Evolutionary conservation across 2,888 invertebrate species (phyloP).

Genomic region (Priocnemis perturbator): DNA sequence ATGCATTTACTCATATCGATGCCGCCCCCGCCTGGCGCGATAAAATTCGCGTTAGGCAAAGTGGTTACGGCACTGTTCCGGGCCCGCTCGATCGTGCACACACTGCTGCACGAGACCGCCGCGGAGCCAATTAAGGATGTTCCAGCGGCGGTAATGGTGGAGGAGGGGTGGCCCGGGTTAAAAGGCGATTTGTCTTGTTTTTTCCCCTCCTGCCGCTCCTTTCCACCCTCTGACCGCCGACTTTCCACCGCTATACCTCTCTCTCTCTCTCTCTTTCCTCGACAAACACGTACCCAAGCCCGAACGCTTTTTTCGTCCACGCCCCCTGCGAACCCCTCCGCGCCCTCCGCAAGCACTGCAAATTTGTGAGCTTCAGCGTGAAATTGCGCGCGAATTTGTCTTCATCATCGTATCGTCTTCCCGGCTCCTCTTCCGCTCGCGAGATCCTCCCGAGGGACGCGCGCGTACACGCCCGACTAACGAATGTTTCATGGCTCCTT

Average conservation of each 20-base stretch:
- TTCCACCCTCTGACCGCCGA: slow-evolving; percentile 21
- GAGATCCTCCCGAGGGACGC: no score
- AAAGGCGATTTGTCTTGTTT: slow-evolving; percentile 62
- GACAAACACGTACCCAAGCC: slow-evolving; percentile 20
- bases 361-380: slow-evolving; percentile 42
- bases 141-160: slow-evolving; percentile 21
- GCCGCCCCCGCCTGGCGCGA: slow-evolving; percentile 20
- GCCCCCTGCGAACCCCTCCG: background rate
- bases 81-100: slow-evolving; percentile 18
- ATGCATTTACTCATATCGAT: slow-evolving; percentile 54
- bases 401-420: slow-evolving; percentile 42
- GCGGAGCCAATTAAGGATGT: slow-evolving; percentile 63
- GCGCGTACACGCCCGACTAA: no score
- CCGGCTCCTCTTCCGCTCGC: slow-evolving; percentile 14
- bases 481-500: no score
- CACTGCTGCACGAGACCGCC: slow-evolving; percentile 18
- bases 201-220: background rate
- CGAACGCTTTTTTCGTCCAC: background rate
- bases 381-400: slow-evolving; percentile 40
- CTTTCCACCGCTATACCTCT: slow-evolving; percentile 33
- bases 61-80: slow-evolving; percentile 51
- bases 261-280: slow-evolving; percentile 18
- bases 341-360: slow-evolving; percentile 32
- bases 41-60: slow-evolving; percentile 62
- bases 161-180: slow-evolving; percentile 44